These are phyloP conservation scores for Chrysocyon brachyurus DNA, from an alignment of 2,797 vertebrate genomes.

Conservation along the genomic window DNA sequence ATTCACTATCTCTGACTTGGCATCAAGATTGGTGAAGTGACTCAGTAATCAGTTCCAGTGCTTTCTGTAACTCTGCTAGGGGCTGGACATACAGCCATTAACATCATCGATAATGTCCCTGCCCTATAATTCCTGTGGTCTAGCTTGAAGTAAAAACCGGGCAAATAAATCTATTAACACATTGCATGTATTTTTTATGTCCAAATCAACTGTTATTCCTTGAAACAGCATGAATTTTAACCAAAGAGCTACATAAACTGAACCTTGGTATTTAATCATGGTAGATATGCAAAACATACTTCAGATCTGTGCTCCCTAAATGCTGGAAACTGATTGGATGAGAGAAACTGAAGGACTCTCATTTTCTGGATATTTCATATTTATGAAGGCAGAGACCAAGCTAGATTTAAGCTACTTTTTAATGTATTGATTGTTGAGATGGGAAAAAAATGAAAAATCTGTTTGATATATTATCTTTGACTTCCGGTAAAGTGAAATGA, in stretches of 20 bases:
- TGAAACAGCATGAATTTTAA: constrained; percentile 30
- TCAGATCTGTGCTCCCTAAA: neutral
- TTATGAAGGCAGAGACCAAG: constrained; percentile 20
- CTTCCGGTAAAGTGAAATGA: constrained; percentile 46
- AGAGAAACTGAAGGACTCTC: neutral
- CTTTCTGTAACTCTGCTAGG: neutral
- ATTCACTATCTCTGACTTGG: neutral
- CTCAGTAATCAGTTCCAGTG: neutral
- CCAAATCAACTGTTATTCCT: constrained; percentile 19
- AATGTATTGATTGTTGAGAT: constrained; percentile 26
- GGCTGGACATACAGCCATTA: neutral
- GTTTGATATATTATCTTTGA: neutral
- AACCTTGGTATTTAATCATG: constrained; percentile 2
- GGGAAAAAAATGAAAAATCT: neutral
- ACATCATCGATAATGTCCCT: neutral
- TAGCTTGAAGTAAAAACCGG: constrained; percentile 4
- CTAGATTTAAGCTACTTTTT: constrained; percentile 19
- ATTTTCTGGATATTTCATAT: neutral
- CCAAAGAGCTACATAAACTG: neutral
- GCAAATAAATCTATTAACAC: neutral
- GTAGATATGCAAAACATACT: neutral
- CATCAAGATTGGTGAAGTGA: neutral
- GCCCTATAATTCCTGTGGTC: neutral
- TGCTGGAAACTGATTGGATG: neutral
- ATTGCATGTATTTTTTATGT: constrained; percentile 36